Base-by-base conservation (phyloP, 2,888 invertebrate species). In the Andrena hattorfiana region DNA sequence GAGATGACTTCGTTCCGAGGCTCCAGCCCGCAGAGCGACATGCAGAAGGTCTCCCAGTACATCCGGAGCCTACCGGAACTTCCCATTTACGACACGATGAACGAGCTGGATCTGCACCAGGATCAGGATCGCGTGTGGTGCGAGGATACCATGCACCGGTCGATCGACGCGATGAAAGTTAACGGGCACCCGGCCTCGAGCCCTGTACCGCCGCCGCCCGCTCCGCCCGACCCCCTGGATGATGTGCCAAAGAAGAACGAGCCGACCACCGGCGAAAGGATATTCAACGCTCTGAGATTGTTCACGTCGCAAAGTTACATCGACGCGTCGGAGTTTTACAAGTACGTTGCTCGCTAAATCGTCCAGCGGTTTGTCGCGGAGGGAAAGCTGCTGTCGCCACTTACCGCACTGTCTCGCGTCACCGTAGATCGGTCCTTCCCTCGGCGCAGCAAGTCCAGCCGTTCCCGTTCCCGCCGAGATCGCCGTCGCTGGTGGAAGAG, bases 301-400 rank as follows among this genome's bases (percentile, higher is more conserved):
- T 92, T 93, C 35, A 92, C 93, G 1, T 91, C 93, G 8, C 93
- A 94, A 59, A 93, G 93, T 69, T 94, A 93, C 83, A 93, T 94
- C 80, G 93, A 94, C 59, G 93, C 93, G 13, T 92, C 93, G 54
- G 94, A 94, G 74, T 94, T 93, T 90, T 94, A 93, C 89, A 94
- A 94, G 94, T 94, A 81, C 81, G 88, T 85, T 63, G 42, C 42
- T 42, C 16, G 42, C 4, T 42, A 42, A 42, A 42, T 42, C 42
- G 16, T 13, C 42, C 4, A 42, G 42, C 42, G 42, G 16, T 42
- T 42, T 16, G 42, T 42, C 16, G 5, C 42, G 42, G 42, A 42
- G 4, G 42, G 42, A 1, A 1, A 42, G 42, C 42, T 42, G 28
- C 28, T 60, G 26, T 28, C 59, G 26, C 28, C 10, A 30, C 32